A percentile compares a stretch with the other conserved stretches of the same genome.
Evolutionary conservation across 2,888 invertebrate genomes (phyloP).

Genomic region (Eustalomyia histrio): DNA sequence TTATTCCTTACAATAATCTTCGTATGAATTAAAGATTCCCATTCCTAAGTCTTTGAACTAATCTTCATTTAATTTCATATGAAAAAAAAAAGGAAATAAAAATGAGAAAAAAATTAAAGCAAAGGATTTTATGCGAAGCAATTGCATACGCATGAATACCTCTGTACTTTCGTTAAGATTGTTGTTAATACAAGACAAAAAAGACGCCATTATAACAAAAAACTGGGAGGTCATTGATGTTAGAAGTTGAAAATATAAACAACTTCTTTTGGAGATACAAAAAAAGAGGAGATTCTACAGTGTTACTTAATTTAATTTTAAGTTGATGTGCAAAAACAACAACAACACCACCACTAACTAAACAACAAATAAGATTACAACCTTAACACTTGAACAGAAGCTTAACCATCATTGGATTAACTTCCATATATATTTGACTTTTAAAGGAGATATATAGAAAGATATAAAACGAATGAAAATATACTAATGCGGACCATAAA

Average conservation of each 20-base stretch:
- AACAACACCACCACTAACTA: slow-evolving; percentile 25
- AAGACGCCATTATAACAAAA: not conserved
- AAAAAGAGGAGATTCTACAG: not conserved
- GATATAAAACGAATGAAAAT: slow-evolving; percentile 23
- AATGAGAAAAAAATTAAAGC: slow-evolving; percentile 12
- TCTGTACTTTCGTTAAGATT: slow-evolving; percentile 22
- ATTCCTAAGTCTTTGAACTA: slow-evolving; percentile 69
- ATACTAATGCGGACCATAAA: slow-evolving; percentile 51
- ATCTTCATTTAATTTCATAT: slow-evolving; percentile 77
- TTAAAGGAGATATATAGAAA: slow-evolving; percentile 6
- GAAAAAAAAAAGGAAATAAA: slow-evolving; percentile 17
- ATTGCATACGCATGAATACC: slow-evolving; percentile 41
- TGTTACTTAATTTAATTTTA: slow-evolving; percentile 58
- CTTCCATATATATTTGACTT: slow-evolving; percentile 25
- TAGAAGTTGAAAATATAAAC: not conserved
- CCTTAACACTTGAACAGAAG: slow-evolving; percentile 38
- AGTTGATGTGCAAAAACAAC: slow-evolving; percentile 43
- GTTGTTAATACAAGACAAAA: not conserved
- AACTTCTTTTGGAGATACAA: not conserved
- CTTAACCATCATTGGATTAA: slow-evolving; percentile 12
- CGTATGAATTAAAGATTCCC: slow-evolving; percentile 31
- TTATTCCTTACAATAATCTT: slow-evolving; percentile 75
- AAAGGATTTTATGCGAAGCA: slow-evolving; percentile 36
- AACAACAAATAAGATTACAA: slow-evolving; percentile 54
- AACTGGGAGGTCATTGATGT: not conserved